These are phyloP conservation scores for Kryphioiulus occultus DNA, from an alignment of 2,888 invertebrate genomes.

Conservation along the genomic window DNA sequence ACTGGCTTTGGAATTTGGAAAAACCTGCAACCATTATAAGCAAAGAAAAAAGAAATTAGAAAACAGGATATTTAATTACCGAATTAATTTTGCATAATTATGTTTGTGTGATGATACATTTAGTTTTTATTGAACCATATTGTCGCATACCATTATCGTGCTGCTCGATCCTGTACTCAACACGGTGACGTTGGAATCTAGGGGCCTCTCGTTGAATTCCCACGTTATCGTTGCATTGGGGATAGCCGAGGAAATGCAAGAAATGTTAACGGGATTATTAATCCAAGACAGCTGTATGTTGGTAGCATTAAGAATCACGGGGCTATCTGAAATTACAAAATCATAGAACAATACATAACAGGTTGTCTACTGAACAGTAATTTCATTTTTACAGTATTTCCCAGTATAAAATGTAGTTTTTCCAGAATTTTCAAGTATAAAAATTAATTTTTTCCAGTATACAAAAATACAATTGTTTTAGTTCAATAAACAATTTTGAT, in stretches of 20 bases:
- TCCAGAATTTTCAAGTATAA: no score
- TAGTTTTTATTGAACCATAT: background rate
- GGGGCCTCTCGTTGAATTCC: slow-evolving; percentile 64
- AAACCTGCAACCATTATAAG: slow-evolving; percentile 63
- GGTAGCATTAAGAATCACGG: slow-evolving; percentile 33
- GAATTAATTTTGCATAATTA: no score
- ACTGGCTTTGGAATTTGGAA: slow-evolving; percentile 71
- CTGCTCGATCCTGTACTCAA: slow-evolving; percentile 76
- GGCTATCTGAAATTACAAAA: slow-evolving; percentile 47
- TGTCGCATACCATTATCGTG: slow-evolving; percentile 64
- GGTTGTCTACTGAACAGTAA: no score
- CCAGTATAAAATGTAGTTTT: no score
- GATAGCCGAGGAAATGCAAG: slow-evolving; percentile 81
- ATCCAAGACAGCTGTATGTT: slow-evolving; percentile 69
- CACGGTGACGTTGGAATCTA: slow-evolving; percentile 67
- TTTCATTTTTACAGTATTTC: no score
- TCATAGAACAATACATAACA: no score
- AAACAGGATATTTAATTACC: no score
- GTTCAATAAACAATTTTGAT: no score
- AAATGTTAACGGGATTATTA: slow-evolving; percentile 79
- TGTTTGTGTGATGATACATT: no score
- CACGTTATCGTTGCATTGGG: slow-evolving; percentile 92
- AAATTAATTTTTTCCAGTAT: no score
- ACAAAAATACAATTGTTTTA: no score
- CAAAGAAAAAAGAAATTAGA: no score